Evolutionary conservation across 2,113 vertebrate genomes (phyloP).

Genomic region (Choloepus hoffmanni): DNA sequence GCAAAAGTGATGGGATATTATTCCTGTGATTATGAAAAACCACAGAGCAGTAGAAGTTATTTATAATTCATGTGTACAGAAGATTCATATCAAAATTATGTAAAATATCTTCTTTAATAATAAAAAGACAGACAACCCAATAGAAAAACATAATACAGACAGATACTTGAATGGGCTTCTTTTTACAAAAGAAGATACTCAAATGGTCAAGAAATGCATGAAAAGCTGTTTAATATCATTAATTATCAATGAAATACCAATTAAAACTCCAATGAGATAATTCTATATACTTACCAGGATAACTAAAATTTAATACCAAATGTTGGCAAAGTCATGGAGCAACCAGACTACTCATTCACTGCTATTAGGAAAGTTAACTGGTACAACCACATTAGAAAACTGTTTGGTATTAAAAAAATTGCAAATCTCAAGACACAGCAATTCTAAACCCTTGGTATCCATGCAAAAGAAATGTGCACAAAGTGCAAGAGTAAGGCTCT

Average conservation of each 20-base stretch:
- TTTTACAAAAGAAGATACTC: neutral
- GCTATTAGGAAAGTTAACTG: neutral
- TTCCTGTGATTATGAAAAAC: neutral
- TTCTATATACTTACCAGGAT: too few relatives aligned
- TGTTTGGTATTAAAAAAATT: neutral
- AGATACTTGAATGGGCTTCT: neutral
- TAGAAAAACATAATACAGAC: neutral
- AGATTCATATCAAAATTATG: neutral
- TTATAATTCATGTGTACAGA: neutral
- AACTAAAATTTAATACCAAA: too few relatives aligned
- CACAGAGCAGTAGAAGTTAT: neutral
- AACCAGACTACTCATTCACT: neutral
- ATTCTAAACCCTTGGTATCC: neutral
- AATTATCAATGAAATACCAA: neutral
- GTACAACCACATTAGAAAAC: neutral
- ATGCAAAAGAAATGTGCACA: neutral
- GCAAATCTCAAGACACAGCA: neutral
- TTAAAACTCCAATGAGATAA: too few relatives aligned
- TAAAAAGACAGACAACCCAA: neutral
- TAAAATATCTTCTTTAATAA: neutral
- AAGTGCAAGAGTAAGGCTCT: neutral
- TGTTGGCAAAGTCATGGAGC: neutral
- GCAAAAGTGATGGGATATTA: too few relatives aligned
- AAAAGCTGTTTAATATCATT: neutral
- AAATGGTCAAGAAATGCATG: neutral